Percentiles rank a stretch among this genome's conserved stretches.
Conservation (phyloP, 2,797 vertebrate species). For the Periparus ater region DNA sequence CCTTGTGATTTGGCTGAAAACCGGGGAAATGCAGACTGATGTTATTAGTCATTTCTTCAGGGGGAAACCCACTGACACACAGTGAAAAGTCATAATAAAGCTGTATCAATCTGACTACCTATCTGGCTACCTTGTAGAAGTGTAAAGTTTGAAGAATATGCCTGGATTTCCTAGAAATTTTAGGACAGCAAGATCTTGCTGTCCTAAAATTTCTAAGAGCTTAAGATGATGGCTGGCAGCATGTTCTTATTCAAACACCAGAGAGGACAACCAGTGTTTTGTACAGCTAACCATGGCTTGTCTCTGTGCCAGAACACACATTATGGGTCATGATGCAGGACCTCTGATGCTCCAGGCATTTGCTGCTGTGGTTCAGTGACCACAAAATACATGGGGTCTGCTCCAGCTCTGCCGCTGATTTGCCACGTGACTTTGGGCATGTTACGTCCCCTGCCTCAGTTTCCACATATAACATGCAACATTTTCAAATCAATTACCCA, state of each 20-base stretch:
- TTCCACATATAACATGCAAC: not conserved
- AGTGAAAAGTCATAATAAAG: constrained; percentile 13
- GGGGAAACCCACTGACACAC: constrained; percentile 9
- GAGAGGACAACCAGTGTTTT: not conserved
- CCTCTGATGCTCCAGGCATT: not conserved
- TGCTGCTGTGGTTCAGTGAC: not conserved
- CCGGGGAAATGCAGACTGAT: constrained; percentile 19
- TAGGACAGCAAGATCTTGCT: not conserved
- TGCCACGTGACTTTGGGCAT: not conserved
- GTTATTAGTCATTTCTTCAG: constrained; percentile 37
- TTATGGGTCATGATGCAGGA: not conserved
- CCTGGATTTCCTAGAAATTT: not conserved
- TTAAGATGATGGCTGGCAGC: not conserved
- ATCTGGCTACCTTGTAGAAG: not conserved
- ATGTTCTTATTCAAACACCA: not conserved
- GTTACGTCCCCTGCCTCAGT: not conserved
- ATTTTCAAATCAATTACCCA: not conserved
- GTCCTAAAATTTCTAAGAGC: not conserved
- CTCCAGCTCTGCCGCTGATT: not conserved
- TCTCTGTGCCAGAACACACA: not conserved
- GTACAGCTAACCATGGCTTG: not conserved
- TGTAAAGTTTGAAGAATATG: not conserved
- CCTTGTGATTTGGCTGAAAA: not conserved
- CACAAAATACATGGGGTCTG: not conserved
- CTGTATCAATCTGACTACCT: not conserved